Evolutionary conservation across 2,888 invertebrate genomes (phyloP).

Genomic region (Diadromus collaris): DNA sequence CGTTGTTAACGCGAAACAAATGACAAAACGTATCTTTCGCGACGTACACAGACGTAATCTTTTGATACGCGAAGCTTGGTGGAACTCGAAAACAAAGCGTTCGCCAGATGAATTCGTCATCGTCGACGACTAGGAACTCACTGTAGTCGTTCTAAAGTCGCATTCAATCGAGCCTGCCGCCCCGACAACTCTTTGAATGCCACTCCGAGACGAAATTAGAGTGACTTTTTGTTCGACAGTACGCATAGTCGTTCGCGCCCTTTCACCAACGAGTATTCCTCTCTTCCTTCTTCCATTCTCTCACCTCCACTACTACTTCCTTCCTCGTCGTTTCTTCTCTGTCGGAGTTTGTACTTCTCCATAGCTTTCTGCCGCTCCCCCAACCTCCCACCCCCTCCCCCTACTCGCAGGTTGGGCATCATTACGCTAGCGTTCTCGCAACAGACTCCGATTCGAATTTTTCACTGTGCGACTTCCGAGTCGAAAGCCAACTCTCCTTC

Average conservation of each 20-base stretch:
- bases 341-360: conserved; percentile 39
- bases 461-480: conserved; percentile 33
- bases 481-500: conserved; percentile 46
- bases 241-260: conserved; percentile 52
- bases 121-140: conserved; percentile 43
- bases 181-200: conserved; percentile 59
- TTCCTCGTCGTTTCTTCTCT: conserved; percentile 54
- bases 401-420: conserved; percentile 38
- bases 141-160: conserved; percentile 44
- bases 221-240: conserved; percentile 69
- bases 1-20: neutral
- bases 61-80: neutral
- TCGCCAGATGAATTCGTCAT: conserved; percentile 50
- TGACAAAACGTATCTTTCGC: conserved; percentile 11
- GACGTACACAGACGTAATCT: conserved; percentile 4
- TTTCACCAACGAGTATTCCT: conserved; percentile 55
- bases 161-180: conserved; percentile 56
- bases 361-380: conserved; percentile 63
- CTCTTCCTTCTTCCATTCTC: conserved; percentile 46
- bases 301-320: conserved; percentile 51
- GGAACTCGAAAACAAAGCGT: conserved; percentile 6
- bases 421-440: conserved; percentile 29
- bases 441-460: conserved; percentile 56
- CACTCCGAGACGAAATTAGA: conserved; percentile 69
- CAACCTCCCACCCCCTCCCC: conserved; percentile 30